Percentiles rank a stretch among this genome's conserved stretches.
Evolutionary conservation across 2,113 vertebrate genomes (phyloP).

Genomic region (Elaphurus davidianus): DNA sequence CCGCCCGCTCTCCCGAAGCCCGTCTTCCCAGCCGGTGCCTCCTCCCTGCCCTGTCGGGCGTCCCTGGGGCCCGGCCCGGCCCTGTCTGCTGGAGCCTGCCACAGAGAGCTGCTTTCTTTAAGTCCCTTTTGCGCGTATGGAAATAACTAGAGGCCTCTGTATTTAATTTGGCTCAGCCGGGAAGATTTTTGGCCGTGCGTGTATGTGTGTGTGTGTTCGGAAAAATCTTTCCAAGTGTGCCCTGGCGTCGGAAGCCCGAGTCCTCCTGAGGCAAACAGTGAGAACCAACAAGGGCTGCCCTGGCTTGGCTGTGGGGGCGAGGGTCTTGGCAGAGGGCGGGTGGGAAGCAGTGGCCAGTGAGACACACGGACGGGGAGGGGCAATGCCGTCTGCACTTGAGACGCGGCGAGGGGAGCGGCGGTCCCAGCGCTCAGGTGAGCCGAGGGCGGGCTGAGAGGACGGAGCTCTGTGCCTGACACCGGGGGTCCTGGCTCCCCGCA

Average conservation of each 20-base stretch:
- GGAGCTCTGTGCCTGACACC: rapidly evolving
- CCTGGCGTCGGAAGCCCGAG: conserved; percentile 23
- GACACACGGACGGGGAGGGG: too few relatives aligned
- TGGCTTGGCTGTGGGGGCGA: not conserved
- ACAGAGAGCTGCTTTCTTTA: conserved; percentile 66
- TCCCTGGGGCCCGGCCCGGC: conserved; percentile 51
- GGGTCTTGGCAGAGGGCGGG: not conserved
- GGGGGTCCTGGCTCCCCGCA: not conserved
- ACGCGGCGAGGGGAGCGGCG: not conserved
- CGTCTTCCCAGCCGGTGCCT: conserved; percentile 26
- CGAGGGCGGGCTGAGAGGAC: not conserved
- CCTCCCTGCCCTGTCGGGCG: not conserved
- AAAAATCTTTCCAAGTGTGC: conserved; percentile 46
- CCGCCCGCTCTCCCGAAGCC: not conserved
- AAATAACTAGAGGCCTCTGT: conserved; percentile 74
- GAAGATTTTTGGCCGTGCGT: conserved; percentile 52
- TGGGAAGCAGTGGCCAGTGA: not conserved
- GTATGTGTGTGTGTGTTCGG: not conserved
- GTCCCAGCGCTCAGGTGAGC: not conserved
- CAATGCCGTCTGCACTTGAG: not conserved
- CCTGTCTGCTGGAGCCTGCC: conserved; percentile 58
- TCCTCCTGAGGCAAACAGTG: conserved; percentile 6
- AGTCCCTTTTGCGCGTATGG: conserved; percentile 41
- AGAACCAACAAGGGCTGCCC: not conserved
- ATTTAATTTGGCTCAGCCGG: conserved; percentile 69